Evolutionary conservation across 2,888 invertebrate genomes (phyloP).

Genomic region (Cantharis rustica): DNA sequence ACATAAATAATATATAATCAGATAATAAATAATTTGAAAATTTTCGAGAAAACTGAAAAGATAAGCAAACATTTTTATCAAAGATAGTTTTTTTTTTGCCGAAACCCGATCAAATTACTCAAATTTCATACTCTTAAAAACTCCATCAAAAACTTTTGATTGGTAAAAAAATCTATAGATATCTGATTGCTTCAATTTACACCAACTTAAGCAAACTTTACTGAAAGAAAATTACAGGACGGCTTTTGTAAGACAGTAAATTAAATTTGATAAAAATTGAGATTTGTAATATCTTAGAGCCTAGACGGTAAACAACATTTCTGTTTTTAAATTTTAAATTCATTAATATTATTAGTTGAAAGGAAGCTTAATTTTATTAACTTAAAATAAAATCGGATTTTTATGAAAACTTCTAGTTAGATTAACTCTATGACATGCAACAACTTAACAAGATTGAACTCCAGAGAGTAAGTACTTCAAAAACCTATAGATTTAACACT

Average conservation of each 20-base stretch:
- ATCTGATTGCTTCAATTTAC: not conserved
- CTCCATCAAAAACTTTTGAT: conserved; percentile 4
- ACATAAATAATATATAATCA: not conserved
- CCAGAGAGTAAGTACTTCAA: too few relatives aligned
- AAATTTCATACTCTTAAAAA: not conserved
- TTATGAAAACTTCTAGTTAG: too few relatives aligned
- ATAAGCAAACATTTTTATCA: not conserved
- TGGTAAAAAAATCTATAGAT: not conserved
- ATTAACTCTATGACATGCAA: too few relatives aligned
- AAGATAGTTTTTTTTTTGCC: not conserved
- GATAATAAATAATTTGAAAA: not conserved
- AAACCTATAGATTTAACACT: too few relatives aligned
- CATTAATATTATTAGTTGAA: too few relatives aligned
- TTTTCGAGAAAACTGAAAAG: not conserved
- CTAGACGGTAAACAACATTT: not conserved
- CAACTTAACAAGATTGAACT: too few relatives aligned
- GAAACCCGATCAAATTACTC: not conserved
- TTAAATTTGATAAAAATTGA: not conserved
- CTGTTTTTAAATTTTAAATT: too few relatives aligned
- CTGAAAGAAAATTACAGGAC: not conserved
- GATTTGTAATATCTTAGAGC: not conserved
- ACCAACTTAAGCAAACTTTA: not conserved
- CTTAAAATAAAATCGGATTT: too few relatives aligned
- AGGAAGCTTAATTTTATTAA: too few relatives aligned
- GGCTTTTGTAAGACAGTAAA: not conserved